phyloP scores from a whole-genome alignment of 2,113 vertebrate species.

The Paraplagusia blochii region DNA sequence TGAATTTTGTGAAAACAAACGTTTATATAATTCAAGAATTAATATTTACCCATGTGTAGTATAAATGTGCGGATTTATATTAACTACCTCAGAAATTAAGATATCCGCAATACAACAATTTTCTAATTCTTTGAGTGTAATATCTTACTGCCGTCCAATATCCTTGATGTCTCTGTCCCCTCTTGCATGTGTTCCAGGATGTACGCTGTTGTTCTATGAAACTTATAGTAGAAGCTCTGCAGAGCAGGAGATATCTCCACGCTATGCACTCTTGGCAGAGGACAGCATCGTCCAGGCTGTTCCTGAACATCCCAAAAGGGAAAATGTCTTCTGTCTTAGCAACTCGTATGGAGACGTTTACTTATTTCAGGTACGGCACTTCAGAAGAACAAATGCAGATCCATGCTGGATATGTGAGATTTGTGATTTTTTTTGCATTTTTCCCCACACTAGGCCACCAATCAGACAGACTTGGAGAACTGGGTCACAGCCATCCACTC shows the following conservation, averaged over 20 bases:
- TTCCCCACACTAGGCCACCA: slow-evolving; percentile 81
- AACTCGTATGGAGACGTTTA: slow-evolving; percentile 94
- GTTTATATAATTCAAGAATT: no score
- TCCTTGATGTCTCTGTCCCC: not conserved
- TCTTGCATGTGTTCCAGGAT: slow-evolving; percentile 75
- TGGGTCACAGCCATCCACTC: slow-evolving; percentile 97
- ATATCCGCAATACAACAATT: no score
- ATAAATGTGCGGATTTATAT: no score
- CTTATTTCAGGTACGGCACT: slow-evolving; percentile 87
- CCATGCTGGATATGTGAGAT: no score
- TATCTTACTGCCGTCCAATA: no score
- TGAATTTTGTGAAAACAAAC: slow-evolving; percentile 56
- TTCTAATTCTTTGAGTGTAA: no score
- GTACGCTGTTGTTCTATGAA: slow-evolving; percentile 92
- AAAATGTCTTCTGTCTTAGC: slow-evolving; percentile 97
- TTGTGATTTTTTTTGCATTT: not conserved
- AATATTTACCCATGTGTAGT: no score
- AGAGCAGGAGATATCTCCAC: slow-evolving; percentile 83
- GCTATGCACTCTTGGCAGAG: slow-evolving; percentile 88
- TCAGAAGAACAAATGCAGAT: no score
- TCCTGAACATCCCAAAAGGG: slow-evolving; percentile 95
- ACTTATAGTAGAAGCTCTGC: slow-evolving; percentile 84
- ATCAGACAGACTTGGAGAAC: slow-evolving; percentile 95
- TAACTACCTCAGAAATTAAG: no score
- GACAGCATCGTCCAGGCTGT: slow-evolving; percentile 94